Conservation (phyloP, 2,113 vertebrate species). For the Spea bombifrons region DNA sequence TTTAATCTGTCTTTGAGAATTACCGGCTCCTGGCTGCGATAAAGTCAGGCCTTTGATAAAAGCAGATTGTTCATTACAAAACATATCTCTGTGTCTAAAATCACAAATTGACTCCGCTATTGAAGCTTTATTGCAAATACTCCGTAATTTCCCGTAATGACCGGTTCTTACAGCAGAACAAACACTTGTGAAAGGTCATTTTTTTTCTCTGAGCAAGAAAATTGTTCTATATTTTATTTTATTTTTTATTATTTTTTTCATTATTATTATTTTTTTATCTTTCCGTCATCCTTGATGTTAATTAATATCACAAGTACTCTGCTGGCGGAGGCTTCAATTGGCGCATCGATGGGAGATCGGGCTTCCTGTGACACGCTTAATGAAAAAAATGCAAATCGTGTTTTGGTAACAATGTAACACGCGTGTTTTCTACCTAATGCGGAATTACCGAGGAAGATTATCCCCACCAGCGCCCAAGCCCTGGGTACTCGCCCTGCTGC, state of each 20-base stretch:
- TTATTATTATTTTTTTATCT: conserved; percentile 52
- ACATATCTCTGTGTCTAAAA: conserved; percentile 26
- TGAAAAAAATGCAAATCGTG: conserved; percentile 61
- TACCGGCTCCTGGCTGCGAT: conserved; percentile 9
- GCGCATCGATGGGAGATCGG: conserved; percentile 55
- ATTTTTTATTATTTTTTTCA: conserved; percentile 53
- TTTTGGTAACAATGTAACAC: conserved; percentile 47
- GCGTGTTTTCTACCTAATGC: conserved; percentile 51
- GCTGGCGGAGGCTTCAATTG: conserved; percentile 61
- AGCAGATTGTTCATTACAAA: not conserved
- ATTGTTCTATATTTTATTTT: conserved; percentile 54
- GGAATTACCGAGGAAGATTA: not conserved
- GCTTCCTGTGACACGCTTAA: conserved; percentile 70
- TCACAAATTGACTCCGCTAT: conserved; percentile 47
- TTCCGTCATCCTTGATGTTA: conserved; percentile 70
- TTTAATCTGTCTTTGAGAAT: not conserved
- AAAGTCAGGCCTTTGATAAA: not conserved
- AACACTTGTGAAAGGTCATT: conserved; percentile 70
- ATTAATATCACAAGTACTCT: conserved; percentile 66
- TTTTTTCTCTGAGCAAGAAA: conserved; percentile 55
- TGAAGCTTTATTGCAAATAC: conserved; percentile 52
- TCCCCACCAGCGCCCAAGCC: conserved; percentile 26
- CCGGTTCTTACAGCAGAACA: conserved; percentile 60
- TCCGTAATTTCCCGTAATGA: conserved; percentile 66
- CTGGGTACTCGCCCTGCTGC: not conserved